phyloP scores from a whole-genome alignment of 1,140 invertebrate genomes.

The Hyles vespertilio region DNA sequence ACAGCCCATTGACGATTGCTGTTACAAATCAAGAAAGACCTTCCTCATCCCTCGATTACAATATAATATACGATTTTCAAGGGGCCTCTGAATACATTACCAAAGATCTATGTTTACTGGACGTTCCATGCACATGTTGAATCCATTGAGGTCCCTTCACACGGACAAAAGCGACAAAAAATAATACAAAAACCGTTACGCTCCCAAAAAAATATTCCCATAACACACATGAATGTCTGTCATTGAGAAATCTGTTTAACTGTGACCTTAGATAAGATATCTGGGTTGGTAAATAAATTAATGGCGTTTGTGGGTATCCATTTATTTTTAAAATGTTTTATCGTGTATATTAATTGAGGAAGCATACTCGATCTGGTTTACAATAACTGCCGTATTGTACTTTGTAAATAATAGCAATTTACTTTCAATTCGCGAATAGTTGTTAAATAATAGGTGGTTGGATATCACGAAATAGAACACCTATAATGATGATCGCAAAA shows the following conservation, averaged over 20 bases:
- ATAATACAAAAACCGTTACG: conserved; percentile 73
- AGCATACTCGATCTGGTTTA: too few relatives aligned
- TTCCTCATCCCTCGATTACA: conserved; percentile 19
- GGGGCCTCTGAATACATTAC: conserved; percentile 22
- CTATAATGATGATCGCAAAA: too few relatives aligned
- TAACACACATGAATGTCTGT: conserved; percentile 64
- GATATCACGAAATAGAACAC: too few relatives aligned
- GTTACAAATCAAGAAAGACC: conserved; percentile 36
- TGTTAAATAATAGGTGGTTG: too few relatives aligned
- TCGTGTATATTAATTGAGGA: too few relatives aligned
- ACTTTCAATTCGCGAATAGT: too few relatives aligned
- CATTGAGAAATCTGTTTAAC: conserved; percentile 57
- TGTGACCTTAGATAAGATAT: conserved; percentile 9
- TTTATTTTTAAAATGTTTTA: too few relatives aligned
- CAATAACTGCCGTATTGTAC: too few relatives aligned
- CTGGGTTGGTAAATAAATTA: too few relatives aligned
- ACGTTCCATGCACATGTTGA: conserved; percentile 49
- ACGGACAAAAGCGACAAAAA: conserved; percentile 71
- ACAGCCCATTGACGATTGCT: conserved; percentile 57
- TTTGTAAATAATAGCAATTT: too few relatives aligned
- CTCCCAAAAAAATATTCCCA: conserved; percentile 67
- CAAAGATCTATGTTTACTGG: conserved; percentile 39
- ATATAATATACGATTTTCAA: conserved; percentile 4
- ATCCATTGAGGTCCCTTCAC: conserved; percentile 71
- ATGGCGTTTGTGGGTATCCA: too few relatives aligned